A percentile compares a stretch with the other conserved stretches of the same genome.
phyloP scores from a whole-genome alignment of 1,140 invertebrate species.

The Drosophila ambigua region DNA sequence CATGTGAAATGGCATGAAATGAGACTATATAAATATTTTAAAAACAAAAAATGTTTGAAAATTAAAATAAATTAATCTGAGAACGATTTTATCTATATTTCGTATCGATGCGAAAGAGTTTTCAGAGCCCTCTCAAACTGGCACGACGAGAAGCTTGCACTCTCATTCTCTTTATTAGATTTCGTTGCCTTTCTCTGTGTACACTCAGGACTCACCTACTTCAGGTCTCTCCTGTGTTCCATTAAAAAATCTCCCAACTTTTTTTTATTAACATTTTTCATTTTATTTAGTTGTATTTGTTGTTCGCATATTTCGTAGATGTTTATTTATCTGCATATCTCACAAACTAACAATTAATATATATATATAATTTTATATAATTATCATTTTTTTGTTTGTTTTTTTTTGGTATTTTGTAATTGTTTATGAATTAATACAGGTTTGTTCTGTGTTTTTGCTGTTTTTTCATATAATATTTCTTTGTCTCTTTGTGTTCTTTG shows the following conservation, averaged over 20 bases:
- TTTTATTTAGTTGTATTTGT: constrained; percentile 70
- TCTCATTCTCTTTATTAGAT: too few relatives aligned
- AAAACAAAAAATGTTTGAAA: too few relatives aligned
- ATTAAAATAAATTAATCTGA: too few relatives aligned
- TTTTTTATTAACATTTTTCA: constrained; percentile 64
- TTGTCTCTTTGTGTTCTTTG: constrained; percentile 28
- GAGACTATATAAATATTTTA: too few relatives aligned
- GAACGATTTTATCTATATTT: too few relatives aligned
- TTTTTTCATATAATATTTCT: constrained; percentile 12
- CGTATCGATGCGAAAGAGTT: too few relatives aligned
- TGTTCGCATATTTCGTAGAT: constrained; percentile 49
- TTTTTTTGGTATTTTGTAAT: constrained; percentile 48
- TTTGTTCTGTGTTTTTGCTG: constrained; percentile 39
- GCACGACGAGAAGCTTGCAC: too few relatives aligned
- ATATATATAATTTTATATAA: constrained; percentile 56
- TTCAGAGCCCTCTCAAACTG: too few relatives aligned
- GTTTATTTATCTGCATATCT: constrained; percentile 49
- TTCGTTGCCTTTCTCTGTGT: too few relatives aligned
- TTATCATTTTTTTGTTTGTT: constrained; percentile 17
- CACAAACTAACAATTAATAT: constrained; percentile 77
- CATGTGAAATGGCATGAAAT: too few relatives aligned
- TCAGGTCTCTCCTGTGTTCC: too few relatives aligned
- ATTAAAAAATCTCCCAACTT: background rate
- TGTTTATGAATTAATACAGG: constrained; percentile 43
- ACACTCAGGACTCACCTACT: too few relatives aligned